These are phyloP conservation scores for Capreolus pygargus DNA, from an alignment of 2,113 vertebrate species.

Conservation along the genomic window DNA sequence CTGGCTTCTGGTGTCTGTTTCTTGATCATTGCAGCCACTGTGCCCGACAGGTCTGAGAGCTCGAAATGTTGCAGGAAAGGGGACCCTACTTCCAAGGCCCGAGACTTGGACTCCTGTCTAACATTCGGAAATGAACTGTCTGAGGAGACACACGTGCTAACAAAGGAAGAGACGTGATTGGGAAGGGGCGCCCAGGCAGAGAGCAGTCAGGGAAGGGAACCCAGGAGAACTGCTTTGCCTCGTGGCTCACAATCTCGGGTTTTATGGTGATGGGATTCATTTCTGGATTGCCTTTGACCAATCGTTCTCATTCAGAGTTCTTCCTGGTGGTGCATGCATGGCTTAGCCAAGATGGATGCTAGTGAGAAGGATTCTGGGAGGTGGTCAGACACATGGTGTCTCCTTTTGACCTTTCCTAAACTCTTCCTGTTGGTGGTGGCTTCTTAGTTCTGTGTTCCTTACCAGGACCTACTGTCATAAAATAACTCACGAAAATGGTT, in stretches of 20 bases:
- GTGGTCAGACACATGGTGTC: background rate
- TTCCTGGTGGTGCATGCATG: background rate
- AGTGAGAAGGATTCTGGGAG: background rate
- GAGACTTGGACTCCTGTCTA: background rate
- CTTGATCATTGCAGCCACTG: background rate
- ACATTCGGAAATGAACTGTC: background rate
- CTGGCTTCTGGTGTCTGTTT: background rate
- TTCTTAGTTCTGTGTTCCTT: background rate
- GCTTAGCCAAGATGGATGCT: background rate
- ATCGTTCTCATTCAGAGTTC: background rate
- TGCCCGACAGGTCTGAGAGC: background rate
- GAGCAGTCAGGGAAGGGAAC: background rate
- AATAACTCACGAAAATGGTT: background rate
- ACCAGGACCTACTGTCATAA: background rate
- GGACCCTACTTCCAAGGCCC: background rate
- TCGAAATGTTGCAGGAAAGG: background rate
- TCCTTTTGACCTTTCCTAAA: background rate
- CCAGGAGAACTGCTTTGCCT: background rate
- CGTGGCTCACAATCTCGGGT: background rate
- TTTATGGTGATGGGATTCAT: background rate
- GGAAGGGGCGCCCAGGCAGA: background rate
- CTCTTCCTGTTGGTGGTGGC: background rate
- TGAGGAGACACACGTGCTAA: background rate
- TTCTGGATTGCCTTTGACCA: background rate
- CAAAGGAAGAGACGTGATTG: background rate